These are phyloP conservation scores for Achatina immaculata DNA, from an alignment of 1,140 invertebrate genomes.

Conservation along the genomic window DNA sequence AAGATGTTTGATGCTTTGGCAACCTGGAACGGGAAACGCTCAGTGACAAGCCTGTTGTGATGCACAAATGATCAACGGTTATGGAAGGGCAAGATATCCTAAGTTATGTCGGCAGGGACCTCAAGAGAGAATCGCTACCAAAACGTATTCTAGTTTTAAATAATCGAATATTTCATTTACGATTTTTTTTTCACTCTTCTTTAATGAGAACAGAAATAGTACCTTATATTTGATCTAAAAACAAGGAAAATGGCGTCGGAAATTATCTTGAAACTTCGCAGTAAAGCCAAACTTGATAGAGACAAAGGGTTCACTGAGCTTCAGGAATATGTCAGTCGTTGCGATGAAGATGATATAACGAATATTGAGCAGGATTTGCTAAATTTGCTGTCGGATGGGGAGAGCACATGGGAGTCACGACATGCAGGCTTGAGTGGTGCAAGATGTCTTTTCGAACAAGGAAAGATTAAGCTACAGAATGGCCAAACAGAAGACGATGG, in stretches of 20 bases:
- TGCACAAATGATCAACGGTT: no score
- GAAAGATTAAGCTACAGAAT: slow-evolving; percentile 53
- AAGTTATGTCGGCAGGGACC: no score
- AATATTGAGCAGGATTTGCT: slow-evolving; percentile 52
- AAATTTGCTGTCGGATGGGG: slow-evolving; percentile 45
- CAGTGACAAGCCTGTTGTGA: no score
- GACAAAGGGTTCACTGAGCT: slow-evolving; percentile 68
- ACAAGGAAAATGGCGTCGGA: slow-evolving; percentile 67
- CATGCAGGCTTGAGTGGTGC: slow-evolving; percentile 71
- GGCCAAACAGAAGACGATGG: slow-evolving; percentile 38
- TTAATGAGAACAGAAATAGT: no score
- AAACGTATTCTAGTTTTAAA: no score
- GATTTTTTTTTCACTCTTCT: no score
- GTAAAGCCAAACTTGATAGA: slow-evolving; percentile 70
- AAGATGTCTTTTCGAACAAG: slow-evolving; percentile 62
- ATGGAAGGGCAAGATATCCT: no score
- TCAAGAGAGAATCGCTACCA: no score
- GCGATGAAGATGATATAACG: slow-evolving; percentile 51
- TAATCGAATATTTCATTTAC: no score
- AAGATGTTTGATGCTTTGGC: no score
- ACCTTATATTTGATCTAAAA: no score
- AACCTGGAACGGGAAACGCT: no score
- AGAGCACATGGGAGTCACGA: slow-evolving; percentile 56
- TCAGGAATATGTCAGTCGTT: slow-evolving; percentile 55
- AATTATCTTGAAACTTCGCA: slow-evolving; percentile 73